Base-by-base conservation (phyloP, 2,113 vertebrate species). In the Daphoenositta chrysoptera region DNA sequence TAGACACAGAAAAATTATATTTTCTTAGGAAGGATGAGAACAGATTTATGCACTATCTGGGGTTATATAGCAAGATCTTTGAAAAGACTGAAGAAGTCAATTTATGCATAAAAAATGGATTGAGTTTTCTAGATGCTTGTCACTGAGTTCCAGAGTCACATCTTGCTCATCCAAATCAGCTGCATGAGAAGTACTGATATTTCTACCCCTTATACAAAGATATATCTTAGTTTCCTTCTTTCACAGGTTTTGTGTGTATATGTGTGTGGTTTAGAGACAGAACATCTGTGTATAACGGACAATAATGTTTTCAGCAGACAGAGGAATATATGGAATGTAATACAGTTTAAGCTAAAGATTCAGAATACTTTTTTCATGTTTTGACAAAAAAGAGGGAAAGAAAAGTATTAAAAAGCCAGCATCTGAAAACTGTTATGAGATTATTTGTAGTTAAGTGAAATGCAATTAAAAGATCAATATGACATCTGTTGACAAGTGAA, bases 401-500 rank as follows among this genome's bases (percentile, higher is more conserved):
- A 77, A 37, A 79, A 54, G 1, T 48, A 57, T 81, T 53, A 44
- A n/a, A 93, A 92, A 81, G 5, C 9, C 21, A 72, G 9, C 19
- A 73, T 77, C 18, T 91, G 23, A 95, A 94, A 88, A 48, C 60
- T 86, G 8, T 65, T 75, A 71, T 35, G 47, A 80, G 58, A 77
- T 75, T 93, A 81, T 87, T 94, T 27, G 50, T 70, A 68, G 42
- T n/a, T 50, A 71, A 91, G 51, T 77, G 63, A 94, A 93, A 90
- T 54, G 12, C 42, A 93, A 92, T 81, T 94, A 91, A 93, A 96
- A 80, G n/a, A 95, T 79, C 28, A 87, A 50, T 84, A 75, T 83
- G 40, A 35, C 13, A 39, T 89, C 83, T 86, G 56, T 53, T 71
- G 56, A 94, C 47, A 93, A 37, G 45, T 79, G 31, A 93, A 93